Conservation (phyloP, 2,888 invertebrate genomes). For the Lasiommata megera region DNA sequence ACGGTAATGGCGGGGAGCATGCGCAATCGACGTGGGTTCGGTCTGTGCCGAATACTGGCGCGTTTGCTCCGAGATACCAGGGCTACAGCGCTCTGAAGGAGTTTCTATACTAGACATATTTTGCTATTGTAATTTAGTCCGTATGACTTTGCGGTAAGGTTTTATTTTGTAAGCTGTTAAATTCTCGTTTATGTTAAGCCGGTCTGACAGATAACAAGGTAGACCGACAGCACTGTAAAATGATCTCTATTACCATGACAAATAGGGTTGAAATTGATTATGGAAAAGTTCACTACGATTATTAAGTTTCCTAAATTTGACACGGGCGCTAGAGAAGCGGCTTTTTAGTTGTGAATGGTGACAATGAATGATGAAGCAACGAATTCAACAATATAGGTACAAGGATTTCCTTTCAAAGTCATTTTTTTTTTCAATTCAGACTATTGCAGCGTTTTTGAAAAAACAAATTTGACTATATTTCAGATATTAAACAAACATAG, state of each 20-base stretch:
- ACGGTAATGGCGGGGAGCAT: constrained; percentile 71
- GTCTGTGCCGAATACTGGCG: constrained; percentile 78
- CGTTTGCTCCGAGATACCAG: constrained; percentile 77
- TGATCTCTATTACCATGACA: constrained; percentile 36
- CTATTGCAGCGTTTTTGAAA: no score
- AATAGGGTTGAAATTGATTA: constrained; percentile 37
- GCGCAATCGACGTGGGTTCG: constrained; percentile 69
- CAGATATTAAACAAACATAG: no score
- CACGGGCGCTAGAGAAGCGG: constrained; percentile 56
- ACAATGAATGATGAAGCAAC: constrained; percentile 34
- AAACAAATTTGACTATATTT: no score
- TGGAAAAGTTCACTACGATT: constrained; percentile 39
- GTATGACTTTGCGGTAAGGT: constrained; percentile 32
- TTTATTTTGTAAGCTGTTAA: constrained; percentile 34
- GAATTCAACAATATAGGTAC: constrained; percentile 32
- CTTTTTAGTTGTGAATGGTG: constrained; percentile 35
- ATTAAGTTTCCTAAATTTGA: constrained; percentile 71
- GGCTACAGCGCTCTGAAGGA: constrained; percentile 75
- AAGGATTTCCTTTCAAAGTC: no score
- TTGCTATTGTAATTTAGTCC: constrained; percentile 42
- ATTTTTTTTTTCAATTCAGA: no score
- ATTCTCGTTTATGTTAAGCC: constrained; percentile 52
- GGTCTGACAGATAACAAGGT: constrained; percentile 65
- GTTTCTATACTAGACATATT: constrained; percentile 42
- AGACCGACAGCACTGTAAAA: constrained; percentile 39